These are phyloP conservation scores for Protaetia brevitarsis DNA, from an alignment of 1,140 invertebrate genomes.

Conservation along the genomic window DNA sequence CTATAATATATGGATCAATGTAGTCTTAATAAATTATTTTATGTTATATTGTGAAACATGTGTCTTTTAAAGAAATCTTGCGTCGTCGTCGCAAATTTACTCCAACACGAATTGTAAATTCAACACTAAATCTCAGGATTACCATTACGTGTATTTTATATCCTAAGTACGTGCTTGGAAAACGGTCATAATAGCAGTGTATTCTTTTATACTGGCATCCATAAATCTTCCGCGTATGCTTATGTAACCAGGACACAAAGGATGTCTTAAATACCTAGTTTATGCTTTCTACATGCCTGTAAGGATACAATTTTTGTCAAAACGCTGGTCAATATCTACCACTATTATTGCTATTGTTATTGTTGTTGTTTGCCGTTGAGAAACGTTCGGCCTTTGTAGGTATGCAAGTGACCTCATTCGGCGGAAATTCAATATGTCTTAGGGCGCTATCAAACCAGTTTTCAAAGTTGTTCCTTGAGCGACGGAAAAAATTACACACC, in stretches of 20 bases:
- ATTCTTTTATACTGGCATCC: background rate
- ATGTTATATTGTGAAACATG: too few species aligned
- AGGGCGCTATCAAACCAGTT: conserved; percentile 22
- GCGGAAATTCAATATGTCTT: conserved; percentile 21
- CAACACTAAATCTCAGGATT: background rate
- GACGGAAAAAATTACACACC: conserved; percentile 2
- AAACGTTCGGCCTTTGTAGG: conserved; percentile 13
- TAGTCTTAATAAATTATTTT: too few species aligned
- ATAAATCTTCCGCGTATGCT: background rate
- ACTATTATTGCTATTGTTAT: conserved; percentile 5
- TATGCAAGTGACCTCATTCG: conserved; percentile 22
- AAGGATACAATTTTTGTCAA: background rate
- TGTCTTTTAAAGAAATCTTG: too few species aligned
- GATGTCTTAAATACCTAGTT: conserved; percentile 1
- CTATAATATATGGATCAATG: too few species aligned
- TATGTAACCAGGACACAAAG: background rate
- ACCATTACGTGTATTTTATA: background rate
- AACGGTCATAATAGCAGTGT: background rate
- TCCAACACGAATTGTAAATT: background rate
- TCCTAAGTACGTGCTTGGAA: background rate
- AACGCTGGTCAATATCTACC: background rate
- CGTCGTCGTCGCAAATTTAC: background rate
- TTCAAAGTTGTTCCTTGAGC: conserved; percentile 6
- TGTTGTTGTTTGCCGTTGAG: conserved; percentile 10
- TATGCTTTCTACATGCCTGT: background rate